A percentile compares a stretch with the other conserved stretches of the same genome.
These are phyloP conservation scores for Centropus bengalensis DNA, from an alignment of 2,113 vertebrate genomes.

Conservation along the genomic window DNA sequence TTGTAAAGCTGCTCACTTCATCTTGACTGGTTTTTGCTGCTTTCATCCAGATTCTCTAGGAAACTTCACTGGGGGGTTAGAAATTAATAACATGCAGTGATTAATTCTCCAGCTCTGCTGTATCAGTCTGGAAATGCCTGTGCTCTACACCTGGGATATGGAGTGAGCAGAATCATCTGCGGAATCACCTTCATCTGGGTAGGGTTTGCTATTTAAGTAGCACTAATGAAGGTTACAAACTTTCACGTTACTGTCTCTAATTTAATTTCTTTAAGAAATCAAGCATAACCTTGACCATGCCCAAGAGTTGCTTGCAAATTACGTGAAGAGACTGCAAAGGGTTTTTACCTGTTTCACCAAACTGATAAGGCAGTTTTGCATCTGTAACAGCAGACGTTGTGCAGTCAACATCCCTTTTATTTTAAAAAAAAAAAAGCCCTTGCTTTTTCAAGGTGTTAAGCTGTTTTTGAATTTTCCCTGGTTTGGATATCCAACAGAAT, in stretches of 20 bases:
- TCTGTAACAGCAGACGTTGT: background rate
- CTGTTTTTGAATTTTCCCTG: background rate
- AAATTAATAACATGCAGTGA: background rate
- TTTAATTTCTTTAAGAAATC: background rate
- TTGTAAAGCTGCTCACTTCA: background rate
- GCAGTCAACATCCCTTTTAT: background rate
- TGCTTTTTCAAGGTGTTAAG: background rate
- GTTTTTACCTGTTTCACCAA: background rate
- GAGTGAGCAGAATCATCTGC: background rate
- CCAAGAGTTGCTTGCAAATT: background rate
- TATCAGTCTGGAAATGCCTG: background rate
- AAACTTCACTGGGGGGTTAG: background rate
- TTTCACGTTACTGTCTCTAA: background rate
- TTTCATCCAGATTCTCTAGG: background rate
- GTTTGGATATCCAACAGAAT: background rate
- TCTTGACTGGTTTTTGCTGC: background rate
- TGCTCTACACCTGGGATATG: background rate
- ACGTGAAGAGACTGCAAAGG: background rate
- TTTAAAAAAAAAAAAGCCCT: background rate
- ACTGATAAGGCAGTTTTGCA: background rate
- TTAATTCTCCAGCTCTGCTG: background rate
- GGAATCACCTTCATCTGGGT: background rate
- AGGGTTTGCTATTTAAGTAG: background rate
- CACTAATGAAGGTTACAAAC: background rate
- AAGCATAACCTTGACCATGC: background rate